These are phyloP conservation scores for Ditylenchus weischeri DNA, from an alignment of 2,888 invertebrate genomes.

Conservation along the genomic window DNA sequence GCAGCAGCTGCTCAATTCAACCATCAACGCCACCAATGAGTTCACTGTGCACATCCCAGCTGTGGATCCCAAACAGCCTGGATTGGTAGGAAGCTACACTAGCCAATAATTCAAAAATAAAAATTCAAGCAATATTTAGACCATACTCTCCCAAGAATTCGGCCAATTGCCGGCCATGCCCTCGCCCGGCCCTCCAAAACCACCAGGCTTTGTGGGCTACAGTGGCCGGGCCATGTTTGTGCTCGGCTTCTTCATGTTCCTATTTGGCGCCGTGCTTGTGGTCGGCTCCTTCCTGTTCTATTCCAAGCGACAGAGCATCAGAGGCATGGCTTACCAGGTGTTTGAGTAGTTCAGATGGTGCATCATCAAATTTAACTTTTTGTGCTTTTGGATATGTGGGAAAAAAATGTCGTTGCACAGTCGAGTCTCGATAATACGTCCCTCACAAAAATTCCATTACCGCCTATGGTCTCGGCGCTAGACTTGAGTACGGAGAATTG, in stretches of 20 bases:
- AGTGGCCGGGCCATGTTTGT: constrained; percentile 35
- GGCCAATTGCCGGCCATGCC: constrained; percentile 8
- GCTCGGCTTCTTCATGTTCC: constrained; percentile 35
- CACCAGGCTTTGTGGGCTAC: constrained; percentile 30
- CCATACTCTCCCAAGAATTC: constrained; percentile 7
- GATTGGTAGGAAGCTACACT: background rate
- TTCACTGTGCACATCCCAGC: constrained; percentile 11
- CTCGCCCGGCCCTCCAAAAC: constrained; percentile 12
- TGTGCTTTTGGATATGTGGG: too few relatives aligned
- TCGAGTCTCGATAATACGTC: too few relatives aligned
- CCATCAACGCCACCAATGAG: constrained; percentile 7
- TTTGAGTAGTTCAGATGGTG: constrained; percentile 22
- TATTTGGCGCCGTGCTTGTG: constrained; percentile 34
- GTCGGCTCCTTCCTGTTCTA: constrained; percentile 34
- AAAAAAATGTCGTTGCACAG: too few relatives aligned
- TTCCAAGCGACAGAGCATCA: constrained; percentile 29
- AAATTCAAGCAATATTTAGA: background rate
- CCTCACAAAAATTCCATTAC: too few relatives aligned
- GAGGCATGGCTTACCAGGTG: constrained; percentile 38
- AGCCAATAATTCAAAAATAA: background rate
- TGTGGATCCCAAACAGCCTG: background rate
- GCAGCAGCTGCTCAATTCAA: background rate
- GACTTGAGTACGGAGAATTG: too few relatives aligned
- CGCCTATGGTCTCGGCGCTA: too few relatives aligned
- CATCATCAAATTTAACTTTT: too few relatives aligned